Conservation (phyloP, 1,140 invertebrate genomes). For the Euwallacea fornicatus region DNA sequence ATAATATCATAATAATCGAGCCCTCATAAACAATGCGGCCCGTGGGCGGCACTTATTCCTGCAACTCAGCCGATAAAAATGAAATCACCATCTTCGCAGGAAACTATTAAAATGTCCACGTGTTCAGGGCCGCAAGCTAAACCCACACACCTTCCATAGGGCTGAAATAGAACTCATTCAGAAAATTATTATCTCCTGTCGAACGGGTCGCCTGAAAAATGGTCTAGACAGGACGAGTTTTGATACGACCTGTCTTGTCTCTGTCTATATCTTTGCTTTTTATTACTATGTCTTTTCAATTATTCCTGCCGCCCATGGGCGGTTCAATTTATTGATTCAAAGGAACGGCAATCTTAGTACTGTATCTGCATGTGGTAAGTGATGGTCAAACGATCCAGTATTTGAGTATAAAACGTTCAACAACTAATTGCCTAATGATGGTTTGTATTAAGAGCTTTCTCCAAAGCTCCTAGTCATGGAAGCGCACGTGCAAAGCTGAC, state of each 20-base stretch:
- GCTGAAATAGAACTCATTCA: conserved; percentile 19
- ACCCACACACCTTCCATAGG: conserved; percentile 18
- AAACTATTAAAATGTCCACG: conserved; percentile 35
- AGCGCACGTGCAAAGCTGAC: too few relatives aligned
- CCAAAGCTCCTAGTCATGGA: too few relatives aligned
- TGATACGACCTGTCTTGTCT: neutral
- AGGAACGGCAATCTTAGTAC: too few relatives aligned
- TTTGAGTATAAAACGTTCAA: too few relatives aligned
- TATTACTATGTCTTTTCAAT: too few relatives aligned
- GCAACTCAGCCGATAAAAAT: conserved; percentile 31
- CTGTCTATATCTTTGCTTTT: too few relatives aligned
- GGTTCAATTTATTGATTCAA: too few relatives aligned
- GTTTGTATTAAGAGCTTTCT: too few relatives aligned
- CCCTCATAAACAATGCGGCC: conserved; percentile 24
- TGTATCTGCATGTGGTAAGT: too few relatives aligned
- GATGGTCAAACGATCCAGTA: too few relatives aligned
- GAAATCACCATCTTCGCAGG: conserved; percentile 32
- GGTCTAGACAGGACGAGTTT: neutral
- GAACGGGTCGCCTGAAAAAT: conserved; percentile 1
- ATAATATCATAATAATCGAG: conserved; percentile 20
- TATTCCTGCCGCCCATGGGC: too few relatives aligned
- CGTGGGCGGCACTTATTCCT: conserved; percentile 31
- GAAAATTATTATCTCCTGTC: conserved; percentile 11
- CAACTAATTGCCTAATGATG: too few relatives aligned
- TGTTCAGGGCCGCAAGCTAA: conserved; percentile 26